Percentiles rank a stretch among this genome's conserved stretches.
Evolutionary conservation across 2,113 vertebrate species (phyloP).

Genomic region (Parus major): DNA sequence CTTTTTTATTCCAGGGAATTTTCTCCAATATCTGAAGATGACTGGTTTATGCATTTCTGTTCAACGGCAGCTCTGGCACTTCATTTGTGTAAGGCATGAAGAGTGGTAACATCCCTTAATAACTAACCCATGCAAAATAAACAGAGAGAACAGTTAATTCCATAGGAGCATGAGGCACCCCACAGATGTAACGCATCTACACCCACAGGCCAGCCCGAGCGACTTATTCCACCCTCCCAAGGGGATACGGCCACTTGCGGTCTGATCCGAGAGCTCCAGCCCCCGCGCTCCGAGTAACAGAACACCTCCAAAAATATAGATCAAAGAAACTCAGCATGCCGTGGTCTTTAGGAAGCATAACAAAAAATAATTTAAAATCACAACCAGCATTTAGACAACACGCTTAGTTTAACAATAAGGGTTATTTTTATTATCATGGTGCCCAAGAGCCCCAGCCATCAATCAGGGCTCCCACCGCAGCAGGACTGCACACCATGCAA

Average conservation of each 20-base stretch:
- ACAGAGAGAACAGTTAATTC: not conserved
- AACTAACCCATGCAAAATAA: not conserved
- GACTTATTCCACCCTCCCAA: not conserved
- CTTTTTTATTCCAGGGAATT: not conserved
- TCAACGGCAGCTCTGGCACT: not conserved
- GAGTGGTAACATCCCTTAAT: not conserved
- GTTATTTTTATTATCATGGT: not conserved
- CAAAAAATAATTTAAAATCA: not conserved
- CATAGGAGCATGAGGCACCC: not conserved
- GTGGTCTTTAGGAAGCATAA: not conserved
- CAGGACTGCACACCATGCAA: not conserved
- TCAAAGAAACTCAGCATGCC: not conserved
- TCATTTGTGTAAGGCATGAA: not conserved
- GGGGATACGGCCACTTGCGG: accelerated
- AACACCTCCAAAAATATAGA: not conserved
- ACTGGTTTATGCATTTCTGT: not conserved
- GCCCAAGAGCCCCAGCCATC: not conserved
- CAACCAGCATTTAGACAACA: not conserved
- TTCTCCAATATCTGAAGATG: not conserved
- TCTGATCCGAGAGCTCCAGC: not conserved
- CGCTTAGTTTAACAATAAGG: accelerated
- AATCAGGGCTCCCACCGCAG: not conserved
- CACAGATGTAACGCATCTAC: not conserved
- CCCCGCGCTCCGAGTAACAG: accelerated
- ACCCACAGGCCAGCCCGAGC: not conserved